phyloP scores from a whole-genome alignment of 2,113 vertebrate species.

The Acanthisitta chloris region DNA sequence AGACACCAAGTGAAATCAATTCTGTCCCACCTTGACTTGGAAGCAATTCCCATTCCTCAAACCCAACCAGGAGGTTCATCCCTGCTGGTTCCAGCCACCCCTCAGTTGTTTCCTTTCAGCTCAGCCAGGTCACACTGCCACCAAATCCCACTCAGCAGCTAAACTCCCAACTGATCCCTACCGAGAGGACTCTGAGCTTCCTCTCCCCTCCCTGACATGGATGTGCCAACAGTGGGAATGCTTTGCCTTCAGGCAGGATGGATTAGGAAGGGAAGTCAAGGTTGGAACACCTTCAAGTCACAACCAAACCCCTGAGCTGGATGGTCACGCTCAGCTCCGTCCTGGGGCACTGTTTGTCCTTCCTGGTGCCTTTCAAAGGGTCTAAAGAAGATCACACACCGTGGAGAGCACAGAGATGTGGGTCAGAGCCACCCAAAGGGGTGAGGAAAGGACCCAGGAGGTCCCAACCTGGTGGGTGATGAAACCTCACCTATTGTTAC shows the following conservation, averaged over 20 bases:
- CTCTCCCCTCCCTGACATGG: neutral
- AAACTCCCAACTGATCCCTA: no score
- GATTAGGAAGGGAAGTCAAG: rapidly evolving
- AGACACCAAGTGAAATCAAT: rapidly evolving
- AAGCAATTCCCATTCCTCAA: rapidly evolving
- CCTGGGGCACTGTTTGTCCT: rapidly evolving
- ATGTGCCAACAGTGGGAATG: rapidly evolving
- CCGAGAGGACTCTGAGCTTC: neutral
- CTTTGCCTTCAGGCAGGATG: neutral
- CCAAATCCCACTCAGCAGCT: neutral
- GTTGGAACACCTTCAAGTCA: rapidly evolving
- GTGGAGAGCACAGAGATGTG: rapidly evolving
- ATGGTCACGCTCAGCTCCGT: neutral
- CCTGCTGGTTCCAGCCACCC: rapidly evolving
- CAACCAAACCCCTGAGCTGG: rapidly evolving
- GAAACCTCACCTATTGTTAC: rapidly evolving
- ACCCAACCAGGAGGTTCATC: rapidly evolving
- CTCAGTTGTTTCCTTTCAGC: neutral
- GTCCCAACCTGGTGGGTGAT: neutral
- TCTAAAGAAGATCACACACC: neutral
- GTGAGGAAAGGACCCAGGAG: neutral
- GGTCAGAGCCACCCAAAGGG: neutral
- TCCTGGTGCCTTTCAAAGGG: neutral
- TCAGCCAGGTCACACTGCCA: neutral
- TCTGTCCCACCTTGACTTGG: neutral